Conservation (phyloP, 2,888 invertebrate genomes). For the Lasius platythorax region DNA sequence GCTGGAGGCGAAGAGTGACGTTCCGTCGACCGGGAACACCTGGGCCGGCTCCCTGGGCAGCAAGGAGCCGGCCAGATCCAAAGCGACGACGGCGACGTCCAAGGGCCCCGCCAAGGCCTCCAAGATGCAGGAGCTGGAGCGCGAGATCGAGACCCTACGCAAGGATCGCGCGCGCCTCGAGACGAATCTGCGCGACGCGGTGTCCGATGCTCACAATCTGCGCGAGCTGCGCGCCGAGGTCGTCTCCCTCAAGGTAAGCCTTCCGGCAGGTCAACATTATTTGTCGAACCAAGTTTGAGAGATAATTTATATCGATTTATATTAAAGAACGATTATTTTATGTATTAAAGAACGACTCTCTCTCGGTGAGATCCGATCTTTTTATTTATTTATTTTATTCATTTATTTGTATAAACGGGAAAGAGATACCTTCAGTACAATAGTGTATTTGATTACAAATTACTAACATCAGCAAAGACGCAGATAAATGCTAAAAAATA, state of each 20-base stretch:
- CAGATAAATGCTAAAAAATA: no score
- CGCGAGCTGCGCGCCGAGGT: constrained; percentile 83
- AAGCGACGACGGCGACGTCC: constrained; percentile 49
- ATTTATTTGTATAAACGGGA: no score
- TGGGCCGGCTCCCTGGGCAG: constrained; percentile 79
- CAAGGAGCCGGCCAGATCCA: constrained; percentile 66
- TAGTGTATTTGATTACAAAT: no score
- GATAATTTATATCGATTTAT: not conserved
- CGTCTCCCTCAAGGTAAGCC: constrained; percentile 82
- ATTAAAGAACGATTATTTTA: not conserved
- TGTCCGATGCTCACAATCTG: constrained; percentile 77
- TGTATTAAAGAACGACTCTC: not conserved
- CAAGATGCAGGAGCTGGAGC: constrained; percentile 89
- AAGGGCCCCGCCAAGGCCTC: constrained; percentile 74
- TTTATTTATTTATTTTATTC: not conserved
- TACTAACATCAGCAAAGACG: no score
- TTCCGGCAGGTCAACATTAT: not conserved
- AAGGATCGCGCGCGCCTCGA: constrained; percentile 91
- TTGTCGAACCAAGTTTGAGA: not conserved
- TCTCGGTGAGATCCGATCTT: not conserved
- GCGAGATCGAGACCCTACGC: constrained; percentile 90
- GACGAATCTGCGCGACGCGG: constrained; percentile 86
- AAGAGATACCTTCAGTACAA: no score
- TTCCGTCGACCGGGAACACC: constrained; percentile 83
- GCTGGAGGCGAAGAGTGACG: constrained; percentile 87